Evolutionary conservation across 2,888 invertebrate genomes (phyloP).

Genomic region (Philaethria dido): DNA sequence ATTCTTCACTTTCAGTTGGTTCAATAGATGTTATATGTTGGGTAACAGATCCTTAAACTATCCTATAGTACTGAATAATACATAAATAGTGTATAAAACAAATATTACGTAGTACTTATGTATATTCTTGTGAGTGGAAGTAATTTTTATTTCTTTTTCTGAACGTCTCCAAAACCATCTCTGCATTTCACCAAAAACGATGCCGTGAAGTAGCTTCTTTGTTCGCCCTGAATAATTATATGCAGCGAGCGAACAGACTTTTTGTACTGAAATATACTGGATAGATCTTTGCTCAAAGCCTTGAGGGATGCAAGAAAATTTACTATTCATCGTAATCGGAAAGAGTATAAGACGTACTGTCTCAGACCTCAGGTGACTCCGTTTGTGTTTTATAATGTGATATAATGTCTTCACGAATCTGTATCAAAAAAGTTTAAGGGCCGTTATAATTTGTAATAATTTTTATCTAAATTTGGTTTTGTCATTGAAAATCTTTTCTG

Average conservation of each 20-base stretch:
- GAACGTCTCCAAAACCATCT: slow-evolving; percentile 32
- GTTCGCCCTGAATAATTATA: slow-evolving; percentile 39
- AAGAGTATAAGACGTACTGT: slow-evolving; percentile 2
- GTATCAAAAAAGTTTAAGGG: not conserved
- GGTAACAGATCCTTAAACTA: not conserved
- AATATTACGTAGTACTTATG: not conserved
- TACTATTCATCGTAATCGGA: slow-evolving; percentile 18
- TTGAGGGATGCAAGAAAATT: slow-evolving; percentile 26
- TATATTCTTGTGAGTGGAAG: slow-evolving; percentile 4
- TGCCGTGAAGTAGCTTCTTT: slow-evolving; percentile 37
- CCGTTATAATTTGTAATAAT: not conserved
- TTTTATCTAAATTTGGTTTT: not conserved
- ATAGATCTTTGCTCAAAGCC: slow-evolving; percentile 23
- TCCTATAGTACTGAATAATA: not conserved
- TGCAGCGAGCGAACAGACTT: slow-evolving; percentile 37
- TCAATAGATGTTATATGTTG: not conserved
- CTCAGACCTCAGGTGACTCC: slow-evolving; percentile 16
- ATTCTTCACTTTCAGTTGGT: too few relatives aligned
- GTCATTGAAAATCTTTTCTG: not conserved
- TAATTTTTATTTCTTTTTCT: slow-evolving; percentile 26
- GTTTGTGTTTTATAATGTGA: slow-evolving; percentile 1
- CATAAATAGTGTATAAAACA: not conserved
- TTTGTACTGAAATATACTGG: slow-evolving; percentile 27
- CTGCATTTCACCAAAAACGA: slow-evolving; percentile 28
- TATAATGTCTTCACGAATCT: not conserved